phyloP scores from a whole-genome alignment of 2,888 invertebrate species.

The Opisthograptis luteolata region DNA sequence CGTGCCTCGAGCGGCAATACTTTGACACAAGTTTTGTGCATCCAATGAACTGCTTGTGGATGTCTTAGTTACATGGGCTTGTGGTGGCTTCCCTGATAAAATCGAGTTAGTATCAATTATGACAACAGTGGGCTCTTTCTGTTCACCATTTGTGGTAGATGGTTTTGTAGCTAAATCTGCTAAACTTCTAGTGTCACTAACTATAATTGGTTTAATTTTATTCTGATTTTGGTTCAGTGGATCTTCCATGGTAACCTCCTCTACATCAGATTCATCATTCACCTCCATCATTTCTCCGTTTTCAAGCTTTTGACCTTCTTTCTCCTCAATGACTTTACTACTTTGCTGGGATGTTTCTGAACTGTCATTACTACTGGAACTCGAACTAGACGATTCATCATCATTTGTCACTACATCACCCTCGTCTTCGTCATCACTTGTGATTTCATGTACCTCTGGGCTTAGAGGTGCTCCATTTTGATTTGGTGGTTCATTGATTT shows the following conservation, averaged over 20 bases:
- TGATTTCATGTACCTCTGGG: constrained; percentile 81
- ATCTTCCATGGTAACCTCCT: constrained; percentile 87
- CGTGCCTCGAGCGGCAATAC: constrained; percentile 80
- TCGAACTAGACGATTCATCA: constrained; percentile 83
- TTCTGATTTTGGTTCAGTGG: constrained; percentile 80
- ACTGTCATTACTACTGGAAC: constrained; percentile 82
- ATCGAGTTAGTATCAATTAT: constrained; percentile 94
- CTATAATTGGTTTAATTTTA: constrained; percentile 84
- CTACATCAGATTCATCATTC: constrained; percentile 50
- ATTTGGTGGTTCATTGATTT: constrained; percentile 67
- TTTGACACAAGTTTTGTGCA: constrained; percentile 75
- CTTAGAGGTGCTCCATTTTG: constrained; percentile 72
- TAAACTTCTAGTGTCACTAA: constrained; percentile 89
- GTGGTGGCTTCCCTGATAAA: constrained; percentile 65
- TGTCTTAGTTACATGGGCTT: constrained; percentile 49
- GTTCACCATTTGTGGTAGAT: constrained; percentile 67
- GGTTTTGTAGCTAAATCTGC: constrained; percentile 88
- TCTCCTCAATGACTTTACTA: constrained; percentile 78
- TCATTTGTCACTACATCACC: constrained; percentile 82
- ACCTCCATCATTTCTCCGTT: constrained; percentile 62
- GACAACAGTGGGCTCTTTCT: constrained; percentile 91
- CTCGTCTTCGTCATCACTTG: constrained; percentile 83
- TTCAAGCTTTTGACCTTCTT: constrained; percentile 81
- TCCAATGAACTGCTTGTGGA: constrained; percentile 51
- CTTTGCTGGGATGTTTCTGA: constrained; percentile 82